Evolutionary conservation across 2,797 vertebrate genomes (phyloP), one percentile per base, ranked within the genome.

Genomic region (Argya squamiceps): DNA sequence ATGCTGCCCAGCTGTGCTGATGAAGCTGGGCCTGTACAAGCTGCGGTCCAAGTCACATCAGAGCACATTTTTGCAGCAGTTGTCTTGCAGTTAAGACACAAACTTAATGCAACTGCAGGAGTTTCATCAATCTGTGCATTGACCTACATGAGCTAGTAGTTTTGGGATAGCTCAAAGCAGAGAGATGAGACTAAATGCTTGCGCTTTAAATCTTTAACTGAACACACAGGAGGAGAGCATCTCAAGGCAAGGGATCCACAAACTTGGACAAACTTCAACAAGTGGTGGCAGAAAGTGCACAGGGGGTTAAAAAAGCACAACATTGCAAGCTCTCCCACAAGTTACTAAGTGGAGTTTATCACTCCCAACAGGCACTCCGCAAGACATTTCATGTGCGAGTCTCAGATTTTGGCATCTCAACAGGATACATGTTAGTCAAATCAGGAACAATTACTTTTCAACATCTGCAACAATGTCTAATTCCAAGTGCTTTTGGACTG

Each of bases 391-490:
- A 22, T 4, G 32, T 4, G 14, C 52, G 59, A 49, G 47, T 39
- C 52, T 63, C 47, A 20, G 20, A 88, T 58, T 88, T 75, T 86
- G 90, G 88, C 74, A 65, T 63, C 36, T 88, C 69, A 63, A 46
- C 11, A 73, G 55, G 73, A 93, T 69, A 88, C 79, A 80, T 32
- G 29, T 86, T 88, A 84, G 58, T 78, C 83, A 94, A 80, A 77
- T 65, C 62, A 55, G 50, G 14, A 92, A 94, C 83, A 94, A 78
- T 80, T 83, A 39, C 49, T 94, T 84, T 93, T 74, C 67, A 87
- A 92, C 77, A 95, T 92, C 84, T 96, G 93, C 84, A 97, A 94
- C 65, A 67, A 67, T 69, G 89, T 87, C 77, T 84, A 64, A 84
- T 49, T 93, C 81, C 88, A 79, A 95, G 52, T 46, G 20, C n/a